phyloP scores from a whole-genome alignment of 2,888 invertebrate species.

The Ormyrus rosae region DNA sequence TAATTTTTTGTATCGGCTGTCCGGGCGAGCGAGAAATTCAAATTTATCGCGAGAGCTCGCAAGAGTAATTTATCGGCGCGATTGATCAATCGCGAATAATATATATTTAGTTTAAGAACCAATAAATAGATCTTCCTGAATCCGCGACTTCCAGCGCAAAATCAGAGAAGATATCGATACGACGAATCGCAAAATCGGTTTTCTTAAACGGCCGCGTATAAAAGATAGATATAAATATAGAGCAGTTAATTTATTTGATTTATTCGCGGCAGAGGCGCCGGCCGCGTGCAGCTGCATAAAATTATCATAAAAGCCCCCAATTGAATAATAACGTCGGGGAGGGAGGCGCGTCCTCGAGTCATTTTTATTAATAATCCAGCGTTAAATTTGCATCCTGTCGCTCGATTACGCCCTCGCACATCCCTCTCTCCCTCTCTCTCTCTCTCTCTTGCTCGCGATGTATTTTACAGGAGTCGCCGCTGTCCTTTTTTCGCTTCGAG shows the following conservation, averaged over 20 bases:
- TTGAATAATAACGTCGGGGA: constrained; percentile 25
- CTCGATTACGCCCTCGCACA: constrained; percentile 14
- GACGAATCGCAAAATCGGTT: too few relatives aligned
- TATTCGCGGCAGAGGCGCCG: neutral
- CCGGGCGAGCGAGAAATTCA: too few relatives aligned
- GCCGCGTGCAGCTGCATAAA: constrained; percentile 20
- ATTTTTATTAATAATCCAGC: constrained; percentile 51
- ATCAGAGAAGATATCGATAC: too few relatives aligned
- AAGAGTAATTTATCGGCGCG: too few relatives aligned
- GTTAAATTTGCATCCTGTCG: constrained; percentile 38
- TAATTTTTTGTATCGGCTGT: too few relatives aligned
- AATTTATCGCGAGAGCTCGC: too few relatives aligned
- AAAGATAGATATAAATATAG: neutral
- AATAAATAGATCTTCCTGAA: too few relatives aligned
- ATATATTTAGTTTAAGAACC: too few relatives aligned
- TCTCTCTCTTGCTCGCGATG: constrained; percentile 6
- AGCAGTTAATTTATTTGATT: constrained; percentile 34
- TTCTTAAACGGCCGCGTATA: neutral
- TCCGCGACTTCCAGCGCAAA: too few relatives aligned
- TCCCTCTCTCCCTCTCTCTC: neutral
- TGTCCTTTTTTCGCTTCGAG: neutral
- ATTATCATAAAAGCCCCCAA: constrained; percentile 43
- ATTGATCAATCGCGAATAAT: too few relatives aligned
- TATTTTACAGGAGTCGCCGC: too few relatives aligned
- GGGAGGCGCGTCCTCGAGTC: neutral